A percentile compares a stretch with the other conserved stretches of the same genome.
phyloP scores from a whole-genome alignment of 2,888 invertebrate genomes.

The Miltochrista miniata region DNA sequence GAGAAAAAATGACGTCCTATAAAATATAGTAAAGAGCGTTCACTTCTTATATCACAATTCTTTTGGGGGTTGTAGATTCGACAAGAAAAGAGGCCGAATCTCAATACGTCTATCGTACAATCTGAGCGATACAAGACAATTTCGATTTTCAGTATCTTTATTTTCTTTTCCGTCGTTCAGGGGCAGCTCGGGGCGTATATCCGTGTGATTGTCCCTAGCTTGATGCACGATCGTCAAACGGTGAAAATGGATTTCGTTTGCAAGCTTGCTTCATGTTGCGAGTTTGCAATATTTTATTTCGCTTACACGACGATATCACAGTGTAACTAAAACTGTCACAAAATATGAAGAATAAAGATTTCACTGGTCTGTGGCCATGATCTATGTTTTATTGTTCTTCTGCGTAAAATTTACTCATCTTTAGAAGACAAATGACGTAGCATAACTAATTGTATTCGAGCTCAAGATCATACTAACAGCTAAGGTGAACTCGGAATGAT shows the following conservation, averaged over 20 bases:
- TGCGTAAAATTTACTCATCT: too few species aligned
- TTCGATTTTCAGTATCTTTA: conserved; percentile 10
- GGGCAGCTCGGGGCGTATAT: conserved; percentile 22
- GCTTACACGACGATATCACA: neutral
- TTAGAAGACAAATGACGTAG: too few species aligned
- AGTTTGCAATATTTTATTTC: conserved; percentile 2
- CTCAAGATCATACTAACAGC: too few species aligned
- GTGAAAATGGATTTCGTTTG: conserved; percentile 40
- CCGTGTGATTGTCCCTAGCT: conserved; percentile 43
- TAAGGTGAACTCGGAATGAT: too few species aligned
- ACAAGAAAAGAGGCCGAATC: neutral
- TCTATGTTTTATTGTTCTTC: too few species aligned
- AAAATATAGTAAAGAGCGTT: neutral
- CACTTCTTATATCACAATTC: conserved; percentile 4
- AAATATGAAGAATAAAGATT: too few species aligned
- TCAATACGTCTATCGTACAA: neutral
- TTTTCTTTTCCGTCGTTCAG: neutral
- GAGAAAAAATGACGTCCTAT: neutral
- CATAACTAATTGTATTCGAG: too few species aligned
- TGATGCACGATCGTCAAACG: conserved; percentile 39
- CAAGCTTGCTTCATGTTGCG: conserved; percentile 17
- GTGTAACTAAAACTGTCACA: too few species aligned
- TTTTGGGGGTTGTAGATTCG: neutral
- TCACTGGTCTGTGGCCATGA: too few species aligned
- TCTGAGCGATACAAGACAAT: conserved; percentile 5